Conservation (phyloP, 2,113 vertebrate genomes). For the Paramormyrops kingsleyae region DNA sequence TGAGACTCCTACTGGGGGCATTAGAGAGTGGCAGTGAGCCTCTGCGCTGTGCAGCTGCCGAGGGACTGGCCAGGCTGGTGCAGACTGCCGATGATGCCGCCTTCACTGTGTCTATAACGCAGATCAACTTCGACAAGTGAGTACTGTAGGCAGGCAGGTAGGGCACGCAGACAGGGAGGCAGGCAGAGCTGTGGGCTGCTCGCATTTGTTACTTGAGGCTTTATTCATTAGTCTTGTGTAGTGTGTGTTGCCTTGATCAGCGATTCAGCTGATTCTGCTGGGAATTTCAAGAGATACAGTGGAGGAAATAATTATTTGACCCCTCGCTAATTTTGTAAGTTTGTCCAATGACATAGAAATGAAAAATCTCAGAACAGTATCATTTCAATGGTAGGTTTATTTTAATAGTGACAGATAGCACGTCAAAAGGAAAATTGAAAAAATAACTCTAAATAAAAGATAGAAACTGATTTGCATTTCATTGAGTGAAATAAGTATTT, state of each 20-base stretch:
- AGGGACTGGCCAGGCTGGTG: constrained; percentile 76
- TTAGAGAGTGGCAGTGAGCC: constrained; percentile 73
- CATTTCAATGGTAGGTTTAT: no score
- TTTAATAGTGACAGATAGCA: no score
- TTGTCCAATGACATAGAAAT: no score
- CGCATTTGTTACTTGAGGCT: background rate
- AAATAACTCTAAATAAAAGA: no score
- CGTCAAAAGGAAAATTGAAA: no score
- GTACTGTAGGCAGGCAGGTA: constrained; percentile 27
- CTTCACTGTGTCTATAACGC: constrained; percentile 73
- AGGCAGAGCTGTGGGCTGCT: background rate
- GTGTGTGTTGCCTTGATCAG: background rate
- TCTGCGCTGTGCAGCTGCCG: constrained; percentile 78
- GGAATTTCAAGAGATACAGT: background rate
- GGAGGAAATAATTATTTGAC: no score
- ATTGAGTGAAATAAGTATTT: no score
- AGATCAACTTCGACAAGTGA: constrained; percentile 89
- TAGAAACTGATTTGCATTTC: no score
- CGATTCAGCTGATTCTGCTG: background rate
- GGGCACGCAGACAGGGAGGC: background rate
- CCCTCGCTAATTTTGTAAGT: no score
- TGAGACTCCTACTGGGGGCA: constrained; percentile 70
- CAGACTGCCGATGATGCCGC: constrained; percentile 72
- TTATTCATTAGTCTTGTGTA: background rate
- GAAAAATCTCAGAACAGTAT: no score